These are phyloP conservation scores for Achlya flavicornis DNA, from an alignment of 2,888 invertebrate genomes.

Conservation along the genomic window DNA sequence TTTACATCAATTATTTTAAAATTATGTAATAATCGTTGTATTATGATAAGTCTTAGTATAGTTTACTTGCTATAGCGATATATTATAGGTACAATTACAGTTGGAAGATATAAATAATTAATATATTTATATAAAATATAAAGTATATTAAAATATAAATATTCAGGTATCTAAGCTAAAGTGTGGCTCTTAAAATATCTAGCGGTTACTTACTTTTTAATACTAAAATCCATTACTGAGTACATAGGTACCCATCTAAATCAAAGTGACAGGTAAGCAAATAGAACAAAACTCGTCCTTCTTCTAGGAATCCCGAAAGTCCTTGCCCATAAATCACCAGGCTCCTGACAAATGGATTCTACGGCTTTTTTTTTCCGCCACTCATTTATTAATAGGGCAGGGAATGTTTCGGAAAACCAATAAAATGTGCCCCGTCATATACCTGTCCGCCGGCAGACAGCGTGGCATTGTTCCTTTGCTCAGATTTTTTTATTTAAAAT, in stretches of 20 bases:
- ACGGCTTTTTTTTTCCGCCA: conserved; percentile 78
- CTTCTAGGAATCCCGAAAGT: conserved; percentile 80
- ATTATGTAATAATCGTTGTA: too few relatives aligned
- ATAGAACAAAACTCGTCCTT: conserved; percentile 79
- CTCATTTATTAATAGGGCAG: conserved; percentile 83
- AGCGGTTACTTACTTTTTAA: conserved; percentile 17
- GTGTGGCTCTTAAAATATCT: too few relatives aligned
- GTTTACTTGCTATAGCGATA: too few relatives aligned
- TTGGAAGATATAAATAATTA: too few relatives aligned
- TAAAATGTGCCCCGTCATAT: conserved; percentile 84
- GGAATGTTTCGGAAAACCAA: conserved; percentile 84
- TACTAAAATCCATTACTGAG: conserved; percentile 45
- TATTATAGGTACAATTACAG: too few relatives aligned
- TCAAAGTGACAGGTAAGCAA: conserved; percentile 82
- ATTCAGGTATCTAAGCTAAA: too few relatives aligned
- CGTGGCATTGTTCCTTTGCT: conserved; percentile 77
- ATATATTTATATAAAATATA: too few relatives aligned
- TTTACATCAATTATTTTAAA: too few relatives aligned
- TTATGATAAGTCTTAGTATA: too few relatives aligned
- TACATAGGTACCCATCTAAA: conserved; percentile 65
- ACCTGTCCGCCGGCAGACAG: conserved; percentile 81
- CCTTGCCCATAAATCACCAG: conserved; percentile 79
- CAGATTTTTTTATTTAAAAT: conserved; percentile 50
- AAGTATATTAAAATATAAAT: too few relatives aligned
- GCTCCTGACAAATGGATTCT: conserved; percentile 83